phyloP scores from a whole-genome alignment of 2,888 invertebrate genomes.

The Metopia argyrocephala region DNA sequence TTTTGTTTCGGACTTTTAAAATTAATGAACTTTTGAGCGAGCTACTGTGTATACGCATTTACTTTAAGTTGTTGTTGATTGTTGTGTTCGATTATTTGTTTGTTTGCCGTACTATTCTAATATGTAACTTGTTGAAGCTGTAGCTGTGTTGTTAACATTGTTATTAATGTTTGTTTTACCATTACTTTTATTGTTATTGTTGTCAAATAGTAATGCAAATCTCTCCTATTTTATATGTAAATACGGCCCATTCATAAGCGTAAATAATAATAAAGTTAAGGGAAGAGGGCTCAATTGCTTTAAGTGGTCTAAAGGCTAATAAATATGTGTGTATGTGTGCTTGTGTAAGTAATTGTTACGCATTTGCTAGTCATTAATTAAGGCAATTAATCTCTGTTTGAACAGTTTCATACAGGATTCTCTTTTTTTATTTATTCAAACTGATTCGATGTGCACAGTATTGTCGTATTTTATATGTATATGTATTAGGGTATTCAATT shows the following conservation, averaged over 20 bases:
- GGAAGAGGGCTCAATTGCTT: too few relatives aligned
- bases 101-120: too few relatives aligned
- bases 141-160: constrained; percentile 47
- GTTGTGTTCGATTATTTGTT: too few relatives aligned
- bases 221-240: not conserved
- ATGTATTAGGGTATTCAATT: too few relatives aligned
- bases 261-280: too few relatives aligned
- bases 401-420: constrained; percentile 31
- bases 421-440: not conserved
- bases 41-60: constrained; percentile 46
- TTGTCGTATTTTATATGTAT: too few relatives aligned
- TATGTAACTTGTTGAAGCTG: too few relatives aligned
- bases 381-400: constrained; percentile 44
- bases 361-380: constrained; percentile 32
- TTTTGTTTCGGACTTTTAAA: constrained; percentile 53
- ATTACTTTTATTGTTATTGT: constrained; percentile 23
- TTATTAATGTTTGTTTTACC: constrained; percentile 28
- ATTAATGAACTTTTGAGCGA: constrained; percentile 62
- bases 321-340: constrained; percentile 28
- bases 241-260: too few relatives aligned
- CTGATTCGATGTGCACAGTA: not conserved
- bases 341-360: too few relatives aligned
- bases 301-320: not conserved
- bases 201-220: constrained; percentile 36
- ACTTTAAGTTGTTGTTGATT: not conserved